Conservation (phyloP, 1,140 invertebrate species). For the Lanistes nyassanus region DNA sequence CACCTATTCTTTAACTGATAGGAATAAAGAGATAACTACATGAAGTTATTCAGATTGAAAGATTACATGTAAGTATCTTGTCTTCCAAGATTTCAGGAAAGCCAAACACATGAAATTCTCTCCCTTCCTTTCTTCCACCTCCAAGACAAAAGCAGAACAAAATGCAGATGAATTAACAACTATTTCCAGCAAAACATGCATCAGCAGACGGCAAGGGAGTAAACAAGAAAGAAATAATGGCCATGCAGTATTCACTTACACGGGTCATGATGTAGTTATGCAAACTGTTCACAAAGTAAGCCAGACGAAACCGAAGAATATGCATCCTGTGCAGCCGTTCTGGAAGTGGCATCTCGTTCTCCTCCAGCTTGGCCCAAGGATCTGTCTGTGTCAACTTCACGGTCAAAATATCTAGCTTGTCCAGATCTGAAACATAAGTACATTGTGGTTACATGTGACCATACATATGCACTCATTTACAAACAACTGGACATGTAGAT, state of each 20-base stretch:
- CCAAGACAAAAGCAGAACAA: neutral
- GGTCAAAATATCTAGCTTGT: slow-evolving; percentile 37
- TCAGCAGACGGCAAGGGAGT: neutral
- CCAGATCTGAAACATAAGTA: slow-evolving; percentile 40
- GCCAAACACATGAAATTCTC: too few relatives aligned
- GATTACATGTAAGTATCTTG: too few relatives aligned
- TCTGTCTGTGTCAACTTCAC: slow-evolving; percentile 1
- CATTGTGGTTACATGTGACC: too few relatives aligned
- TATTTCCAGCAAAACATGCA: neutral
- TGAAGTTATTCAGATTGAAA: too few relatives aligned
- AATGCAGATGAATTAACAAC: neutral
- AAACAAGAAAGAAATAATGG: neutral
- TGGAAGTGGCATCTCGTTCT: slow-evolving; percentile 36
- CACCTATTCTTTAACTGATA: too few relatives aligned
- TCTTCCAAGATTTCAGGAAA: too few relatives aligned
- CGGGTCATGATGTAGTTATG: slow-evolving; percentile 76
- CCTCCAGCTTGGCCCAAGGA: slow-evolving; percentile 9
- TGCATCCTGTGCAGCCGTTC: slow-evolving; percentile 69
- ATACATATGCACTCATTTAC: too few relatives aligned
- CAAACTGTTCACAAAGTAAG: slow-evolving; percentile 74
- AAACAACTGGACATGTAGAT: too few relatives aligned
- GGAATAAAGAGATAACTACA: too few relatives aligned
- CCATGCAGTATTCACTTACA: slow-evolving; percentile 46
- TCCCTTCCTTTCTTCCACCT: too few relatives aligned
- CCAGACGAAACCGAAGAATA: slow-evolving; percentile 72